Base-by-base conservation (phyloP, 2,888 invertebrate species). In the Rugalucina vietnamica region DNA sequence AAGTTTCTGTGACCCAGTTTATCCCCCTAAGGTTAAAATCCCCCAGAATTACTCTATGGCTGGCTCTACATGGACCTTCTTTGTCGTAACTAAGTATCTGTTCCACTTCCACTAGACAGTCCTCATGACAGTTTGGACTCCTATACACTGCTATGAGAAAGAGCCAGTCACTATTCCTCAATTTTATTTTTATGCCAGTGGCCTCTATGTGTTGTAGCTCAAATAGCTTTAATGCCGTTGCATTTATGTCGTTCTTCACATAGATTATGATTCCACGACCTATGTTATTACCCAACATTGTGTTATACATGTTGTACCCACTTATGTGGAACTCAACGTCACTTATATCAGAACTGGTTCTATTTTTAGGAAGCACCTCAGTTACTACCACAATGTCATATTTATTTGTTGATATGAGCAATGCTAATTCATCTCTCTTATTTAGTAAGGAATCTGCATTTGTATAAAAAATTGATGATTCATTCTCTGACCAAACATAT, bases 11-110 rank as follows among this genome's bases (percentile, higher is more conserved):
- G 1, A 21, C 36, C 71, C 78, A 78, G 18, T 72, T 24, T 24
- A 78, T 71, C 32, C 54, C 37, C 8, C 10, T 70, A 54, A 36
- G 50, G 37, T 78, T 78, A 50, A 78, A 78, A 54, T 78, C 78
- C 2, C 78, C 78, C 8, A 78, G 5, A 4, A 70, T 49, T 18
- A 50, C 1, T 34, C 1, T 32, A 49, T 73, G 73, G 21, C 12
- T 24, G 12, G 29, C 14, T 24, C n/a, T 49, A 14, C 1, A 1
- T 5, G 2, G 36, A 3, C 21, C 24, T 5, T 70, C n/a, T 37
- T 37, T 70, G 21, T 24, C 32, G 18, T 34, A n/a, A 37, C 27
- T 24, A 18, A 70, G 4, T 34, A 70, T 3, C 3, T 21, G 4
- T 3, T 36, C 21, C 18, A 70, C 12, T 27, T 34, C 70, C 36